phyloP scores from a whole-genome alignment of 1,140 invertebrate species.

The Saccostrea glomerata region DNA sequence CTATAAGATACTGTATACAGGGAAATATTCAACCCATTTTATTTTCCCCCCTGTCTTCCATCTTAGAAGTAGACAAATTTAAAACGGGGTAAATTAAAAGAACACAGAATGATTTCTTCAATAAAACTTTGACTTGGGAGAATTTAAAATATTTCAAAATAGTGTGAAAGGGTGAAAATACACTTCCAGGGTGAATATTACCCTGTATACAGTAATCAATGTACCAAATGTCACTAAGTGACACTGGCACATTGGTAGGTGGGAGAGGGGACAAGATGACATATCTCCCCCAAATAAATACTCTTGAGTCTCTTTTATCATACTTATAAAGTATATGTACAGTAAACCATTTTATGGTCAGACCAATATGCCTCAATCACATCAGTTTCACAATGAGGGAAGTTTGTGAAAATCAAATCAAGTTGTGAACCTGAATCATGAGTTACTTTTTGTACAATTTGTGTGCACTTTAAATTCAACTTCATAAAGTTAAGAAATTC shows the following conservation, averaged over 20 bases:
- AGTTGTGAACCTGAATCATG: too few relatives aligned
- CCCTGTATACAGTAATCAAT: too few relatives aligned
- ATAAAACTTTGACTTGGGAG: not conserved
- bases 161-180: not conserved
- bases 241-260: too few relatives aligned
- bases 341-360: slow-evolving; percentile 41
- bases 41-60: not conserved
- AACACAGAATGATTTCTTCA: not conserved
- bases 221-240: too few relatives aligned
- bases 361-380: not conserved
- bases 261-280: too few relatives aligned
- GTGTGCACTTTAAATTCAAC: too few relatives aligned
- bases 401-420: too few relatives aligned
- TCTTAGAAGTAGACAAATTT: slow-evolving; percentile 3
- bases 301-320: not conserved
- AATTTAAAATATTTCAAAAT: not conserved
- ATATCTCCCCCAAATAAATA: too few relatives aligned
- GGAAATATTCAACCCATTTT: not conserved
- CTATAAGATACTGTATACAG: not conserved
- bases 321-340: not conserved
- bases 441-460: too few relatives aligned
- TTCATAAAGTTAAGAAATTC: too few relatives aligned
- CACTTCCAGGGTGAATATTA: too few relatives aligned
- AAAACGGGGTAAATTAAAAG: not conserved
- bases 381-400: too few relatives aligned